Evolutionary conservation across 2,797 vertebrate genomes (phyloP).

Genomic region (Staurois parvus): DNA sequence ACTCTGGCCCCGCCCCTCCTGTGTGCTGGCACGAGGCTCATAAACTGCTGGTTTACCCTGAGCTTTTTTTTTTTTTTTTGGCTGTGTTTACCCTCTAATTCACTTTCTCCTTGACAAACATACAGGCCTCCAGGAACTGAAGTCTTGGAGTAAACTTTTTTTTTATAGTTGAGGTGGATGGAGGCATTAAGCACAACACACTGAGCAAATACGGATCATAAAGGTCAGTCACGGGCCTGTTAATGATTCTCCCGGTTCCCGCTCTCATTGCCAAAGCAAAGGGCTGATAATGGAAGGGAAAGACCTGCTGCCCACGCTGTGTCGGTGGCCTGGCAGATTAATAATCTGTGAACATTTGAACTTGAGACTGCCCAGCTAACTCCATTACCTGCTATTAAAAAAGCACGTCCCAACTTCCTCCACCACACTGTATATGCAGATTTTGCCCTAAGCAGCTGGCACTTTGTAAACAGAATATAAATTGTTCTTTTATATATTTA

Average conservation of each 20-base stretch:
- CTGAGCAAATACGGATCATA: slow-evolving; percentile 64
- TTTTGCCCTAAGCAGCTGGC: no score
- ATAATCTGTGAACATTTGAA: slow-evolving; percentile 45
- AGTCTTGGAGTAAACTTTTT: slow-evolving; percentile 23
- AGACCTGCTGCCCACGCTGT: slow-evolving; percentile 2
- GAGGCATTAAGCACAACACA: slow-evolving; percentile 65
- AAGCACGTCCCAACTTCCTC: background rate
- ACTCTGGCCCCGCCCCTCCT: slow-evolving; percentile 62
- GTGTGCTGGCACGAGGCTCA: slow-evolving; percentile 41
- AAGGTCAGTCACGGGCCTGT: slow-evolving; percentile 66
- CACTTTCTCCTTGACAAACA: slow-evolving; percentile 29
- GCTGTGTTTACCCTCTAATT: slow-evolving; percentile 53
- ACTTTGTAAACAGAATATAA: no score
- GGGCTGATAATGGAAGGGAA: slow-evolving; percentile 19
- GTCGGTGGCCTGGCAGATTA: slow-evolving; percentile 21
- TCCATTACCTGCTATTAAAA: background rate
- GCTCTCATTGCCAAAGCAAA: background rate
- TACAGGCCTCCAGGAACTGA: background rate
- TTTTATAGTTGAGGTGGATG: slow-evolving; percentile 27
- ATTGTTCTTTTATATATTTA: no score
- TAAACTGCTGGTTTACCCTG: slow-evolving; percentile 24
- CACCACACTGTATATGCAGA: no score
- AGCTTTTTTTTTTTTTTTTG: slow-evolving; percentile 22
- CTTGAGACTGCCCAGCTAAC: slow-evolving; percentile 32
- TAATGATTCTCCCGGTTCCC: slow-evolving; percentile 78